Evolutionary conservation across 2,797 vertebrate genomes (phyloP).

Genomic region (Pristis pectinata): DNA sequence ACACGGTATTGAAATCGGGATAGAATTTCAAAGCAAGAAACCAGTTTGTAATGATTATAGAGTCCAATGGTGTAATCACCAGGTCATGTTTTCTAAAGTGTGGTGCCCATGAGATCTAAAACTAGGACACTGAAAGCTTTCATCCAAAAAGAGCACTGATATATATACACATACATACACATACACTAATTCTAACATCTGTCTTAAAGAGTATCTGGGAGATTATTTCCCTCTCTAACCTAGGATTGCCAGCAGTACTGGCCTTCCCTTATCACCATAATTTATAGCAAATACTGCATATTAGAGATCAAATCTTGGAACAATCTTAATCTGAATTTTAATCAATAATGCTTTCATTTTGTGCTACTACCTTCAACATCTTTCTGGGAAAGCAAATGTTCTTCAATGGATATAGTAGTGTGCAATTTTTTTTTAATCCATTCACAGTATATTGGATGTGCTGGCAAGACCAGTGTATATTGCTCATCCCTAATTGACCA

Average conservation of each 20-base stretch:
- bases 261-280: neutral
- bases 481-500: no score
- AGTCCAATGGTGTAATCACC: neutral
- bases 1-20: neutral
- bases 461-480: no score
- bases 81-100: neutral
- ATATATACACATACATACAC: no score
- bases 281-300: neutral
- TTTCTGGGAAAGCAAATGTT: neutral
- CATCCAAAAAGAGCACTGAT: neutral
- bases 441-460: no score
- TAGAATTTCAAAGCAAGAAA: conserved; percentile 2
- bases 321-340: neutral
- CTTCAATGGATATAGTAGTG: neutral
- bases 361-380: neutral
- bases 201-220: neutral
- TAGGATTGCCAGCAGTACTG: neutral
- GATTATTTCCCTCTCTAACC: neutral
- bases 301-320: neutral
- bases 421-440: neutral
- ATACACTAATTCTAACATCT: neutral
- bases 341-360: neutral
- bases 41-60: neutral
- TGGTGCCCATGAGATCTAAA: neutral
- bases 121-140: neutral